Evolutionary conservation across 2,113 vertebrate species (phyloP), one percentile per base, ranked within the genome.

Genomic region (Scatophagus argus): DNA sequence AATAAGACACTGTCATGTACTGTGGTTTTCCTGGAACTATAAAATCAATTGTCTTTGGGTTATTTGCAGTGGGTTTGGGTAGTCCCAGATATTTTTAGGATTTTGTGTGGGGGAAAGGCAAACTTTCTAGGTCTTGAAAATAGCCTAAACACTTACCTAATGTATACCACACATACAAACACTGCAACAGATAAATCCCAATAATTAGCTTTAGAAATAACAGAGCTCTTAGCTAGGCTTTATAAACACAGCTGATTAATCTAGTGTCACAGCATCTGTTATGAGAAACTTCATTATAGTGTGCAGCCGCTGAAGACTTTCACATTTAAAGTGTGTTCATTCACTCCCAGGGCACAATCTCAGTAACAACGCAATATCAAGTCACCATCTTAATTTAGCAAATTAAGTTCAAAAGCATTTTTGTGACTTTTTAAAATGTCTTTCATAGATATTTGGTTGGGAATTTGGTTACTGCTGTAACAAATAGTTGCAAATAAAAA

Each of bases 261-360:
- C 32, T 36, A 60, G 36, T 52, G 38, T 64, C 51, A 59, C 56
- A 75, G 23, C 60, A 49, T n/a, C 79, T 56, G 46, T 36, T 71
- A 46, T 62, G 29, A 52, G 43, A 41, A 79, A 74, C 36, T 12
- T 55, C 49, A 59, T 79, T 52, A 70, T 6, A 38, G 29, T 44
- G 74, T 67, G 44, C 54, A 23, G 34, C n/a, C 39, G 63, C 7
- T 6, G 27, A 32, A 65, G 25, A 27, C 36, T 55, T 74, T 63
- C 41, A 21, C 14, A 27, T 59, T 74, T 63, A 52, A 54, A 66
- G 12, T 46, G 61, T 46, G 27, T 61, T 61, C 27, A 31, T 56
- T 62, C 13, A 21, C 19, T 70, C n/a, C 9, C 23, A 47, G 29
- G 29, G 23, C 29, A 27, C 43, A 44, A 6, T 14, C 34, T 29